Conservation (phyloP, 2,113 vertebrate genomes). For the Macrotus californicus region DNA sequence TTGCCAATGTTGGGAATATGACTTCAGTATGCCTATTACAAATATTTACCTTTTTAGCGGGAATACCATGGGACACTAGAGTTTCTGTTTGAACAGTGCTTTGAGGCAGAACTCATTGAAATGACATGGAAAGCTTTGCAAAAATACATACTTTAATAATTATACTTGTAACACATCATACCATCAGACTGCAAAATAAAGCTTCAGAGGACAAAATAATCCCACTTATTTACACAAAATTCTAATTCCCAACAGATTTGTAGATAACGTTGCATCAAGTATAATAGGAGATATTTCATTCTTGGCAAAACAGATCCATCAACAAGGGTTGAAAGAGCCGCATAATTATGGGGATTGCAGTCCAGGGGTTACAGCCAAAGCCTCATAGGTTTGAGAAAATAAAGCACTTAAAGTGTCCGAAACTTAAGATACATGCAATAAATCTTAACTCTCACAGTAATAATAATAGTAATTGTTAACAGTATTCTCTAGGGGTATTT, state of each 20-base stretch:
- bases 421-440: not conserved
- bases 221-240: not conserved
- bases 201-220: conserved; percentile 3
- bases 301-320: not conserved
- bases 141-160: conserved; percentile 7
- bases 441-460: not conserved
- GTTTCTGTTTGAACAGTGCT: conserved; percentile 54
- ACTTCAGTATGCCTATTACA: conserved; percentile 46
- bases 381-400: not conserved
- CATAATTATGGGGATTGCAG: not conserved
- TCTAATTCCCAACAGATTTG: not conserved
- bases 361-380: not conserved
- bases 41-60: conserved; percentile 65
- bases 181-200: conserved; percentile 35
- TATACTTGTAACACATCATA: conserved; percentile 7
- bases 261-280: not conserved
- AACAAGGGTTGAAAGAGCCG: not conserved
- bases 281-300: not conserved
- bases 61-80: conserved; percentile 35
- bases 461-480: not conserved
- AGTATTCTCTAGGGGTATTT: not conserved
- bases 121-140: conserved; percentile 37
- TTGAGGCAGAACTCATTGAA: conserved; percentile 50
- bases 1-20: conserved; percentile 35
- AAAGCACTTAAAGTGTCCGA: not conserved